phyloP scores from a whole-genome alignment of 35 echinoderm and acorn worm genomes.

The Nesometra sesokonis region DNA sequence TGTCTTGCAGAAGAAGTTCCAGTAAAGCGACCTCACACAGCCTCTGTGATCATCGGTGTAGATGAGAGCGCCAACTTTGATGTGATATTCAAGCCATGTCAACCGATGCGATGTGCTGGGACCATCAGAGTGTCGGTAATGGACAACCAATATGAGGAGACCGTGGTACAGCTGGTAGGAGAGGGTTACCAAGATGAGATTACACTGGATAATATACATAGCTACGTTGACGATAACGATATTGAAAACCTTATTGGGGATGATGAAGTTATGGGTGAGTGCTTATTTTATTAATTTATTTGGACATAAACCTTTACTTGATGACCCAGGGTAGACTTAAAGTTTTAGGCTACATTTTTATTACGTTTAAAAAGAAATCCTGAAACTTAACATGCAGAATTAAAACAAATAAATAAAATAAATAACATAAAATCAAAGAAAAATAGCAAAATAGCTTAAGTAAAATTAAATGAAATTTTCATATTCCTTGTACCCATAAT shows the following conservation, averaged over 20 bases:
- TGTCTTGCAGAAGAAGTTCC: slow-evolving; percentile 36
- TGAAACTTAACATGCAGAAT: too few relatives aligned
- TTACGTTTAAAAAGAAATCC: too few relatives aligned
- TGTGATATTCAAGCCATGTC: slow-evolving; percentile 54
- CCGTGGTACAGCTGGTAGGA: slow-evolving; percentile 81
- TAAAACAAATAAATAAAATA: too few relatives aligned
- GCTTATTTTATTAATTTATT: too few relatives aligned
- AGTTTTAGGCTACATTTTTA: too few relatives aligned
- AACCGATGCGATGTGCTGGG: slow-evolving; percentile 24
- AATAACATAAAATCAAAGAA: too few relatives aligned
- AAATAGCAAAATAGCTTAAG: too few relatives aligned
- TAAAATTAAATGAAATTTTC: too few relatives aligned
- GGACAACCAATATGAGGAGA: slow-evolving; percentile 97
- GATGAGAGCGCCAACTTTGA: slow-evolving; percentile 60
- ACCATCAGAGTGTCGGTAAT: slow-evolving; percentile 55
- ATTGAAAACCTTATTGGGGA: slow-evolving; percentile 49
- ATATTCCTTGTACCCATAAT: too few relatives aligned
- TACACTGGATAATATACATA: slow-evolving; percentile 95
- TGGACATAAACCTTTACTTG: too few relatives aligned
- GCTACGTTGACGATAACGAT: slow-evolving; percentile 50
- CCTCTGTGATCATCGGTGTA: slow-evolving; percentile 79
- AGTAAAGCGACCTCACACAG: slow-evolving; percentile 63
- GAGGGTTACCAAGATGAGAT: slow-evolving; percentile 94
- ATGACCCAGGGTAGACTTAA: too few relatives aligned
- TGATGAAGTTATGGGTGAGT: slow-evolving; percentile 67